Percentiles rank a stretch among this genome's conserved stretches.
phyloP scores from a whole-genome alignment of 2,113 vertebrate genomes.

The Pterocles burchelli region DNA sequence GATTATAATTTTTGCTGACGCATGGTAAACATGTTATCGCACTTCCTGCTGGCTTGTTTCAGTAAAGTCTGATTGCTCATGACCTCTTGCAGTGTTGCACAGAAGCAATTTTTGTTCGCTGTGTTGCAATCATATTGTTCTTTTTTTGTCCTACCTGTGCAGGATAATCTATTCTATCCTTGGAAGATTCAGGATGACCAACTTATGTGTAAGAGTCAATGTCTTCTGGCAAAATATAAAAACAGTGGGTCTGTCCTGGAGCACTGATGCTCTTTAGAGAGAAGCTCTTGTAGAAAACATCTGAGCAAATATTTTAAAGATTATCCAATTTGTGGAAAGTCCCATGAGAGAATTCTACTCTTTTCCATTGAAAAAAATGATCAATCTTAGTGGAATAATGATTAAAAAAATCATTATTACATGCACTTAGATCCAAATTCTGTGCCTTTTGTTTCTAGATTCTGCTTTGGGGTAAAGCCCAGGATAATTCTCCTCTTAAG shows the following conservation, averaged over 20 bases:
- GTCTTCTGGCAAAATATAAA: background rate
- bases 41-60: constrained; percentile 6
- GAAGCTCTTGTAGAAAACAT: background rate
- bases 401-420: background rate
- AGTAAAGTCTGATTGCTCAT: background rate
- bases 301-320: background rate
- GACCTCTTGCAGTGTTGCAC: background rate
- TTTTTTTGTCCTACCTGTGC: background rate
- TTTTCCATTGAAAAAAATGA: background rate
- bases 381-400: background rate
- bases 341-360: background rate
- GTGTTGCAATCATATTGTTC: background rate
- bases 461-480: background rate
- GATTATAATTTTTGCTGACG: background rate
- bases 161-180: background rate
- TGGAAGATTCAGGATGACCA: background rate
- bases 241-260: background rate
- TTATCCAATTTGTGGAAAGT: background rate
- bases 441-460: background rate
- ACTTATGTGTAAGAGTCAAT: background rate
- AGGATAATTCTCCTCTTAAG: background rate
- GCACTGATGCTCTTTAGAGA: background rate
- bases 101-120: background rate
- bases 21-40: background rate
- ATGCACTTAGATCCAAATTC: background rate